These are phyloP conservation scores for Leptopilina boulardi DNA, from an alignment of 1,140 invertebrate genomes.

Conservation along the genomic window DNA sequence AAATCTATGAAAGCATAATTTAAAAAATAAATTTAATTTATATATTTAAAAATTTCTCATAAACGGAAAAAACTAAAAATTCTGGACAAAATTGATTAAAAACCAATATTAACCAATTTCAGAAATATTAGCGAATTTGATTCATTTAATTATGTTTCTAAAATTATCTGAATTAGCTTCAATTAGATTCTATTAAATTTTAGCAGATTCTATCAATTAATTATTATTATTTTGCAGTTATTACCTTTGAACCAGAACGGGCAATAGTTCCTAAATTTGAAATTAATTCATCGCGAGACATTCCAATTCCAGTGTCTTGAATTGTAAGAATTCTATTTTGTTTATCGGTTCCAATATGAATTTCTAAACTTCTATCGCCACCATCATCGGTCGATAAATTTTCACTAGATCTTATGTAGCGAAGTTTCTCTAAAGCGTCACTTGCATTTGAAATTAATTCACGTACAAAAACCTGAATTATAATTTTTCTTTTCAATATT, in stretches of 20 bases:
- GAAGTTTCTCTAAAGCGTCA: conserved; percentile 96
- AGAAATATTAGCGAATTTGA: no score
- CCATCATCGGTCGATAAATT: conserved; percentile 67
- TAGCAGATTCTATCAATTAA: no score
- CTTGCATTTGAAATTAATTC: conserved; percentile 98
- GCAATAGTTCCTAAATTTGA: conserved; percentile 96
- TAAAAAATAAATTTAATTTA: not conserved
- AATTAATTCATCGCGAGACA: conserved; percentile 94
- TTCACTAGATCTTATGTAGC: conserved; percentile 83
- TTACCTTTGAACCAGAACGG: conserved; percentile 94
- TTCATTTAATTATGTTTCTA: no score
- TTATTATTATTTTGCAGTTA: no score
- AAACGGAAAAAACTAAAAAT: no score
- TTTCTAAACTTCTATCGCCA: conserved; percentile 85
- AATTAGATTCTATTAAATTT: no score
- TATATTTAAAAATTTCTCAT: no score
- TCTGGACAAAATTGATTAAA: no score
- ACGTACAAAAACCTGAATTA: conserved; percentile 90
- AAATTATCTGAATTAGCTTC: no score
- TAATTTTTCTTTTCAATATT: not conserved
- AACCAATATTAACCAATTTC: no score
- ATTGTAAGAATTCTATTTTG: conserved; percentile 90
- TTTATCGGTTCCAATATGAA: conserved; percentile 93
- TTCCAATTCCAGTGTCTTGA: conserved; percentile 95
- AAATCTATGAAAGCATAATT: no score